Conservation (phyloP, 2,888 invertebrate genomes). For the Ypsolopha scabrella region DNA sequence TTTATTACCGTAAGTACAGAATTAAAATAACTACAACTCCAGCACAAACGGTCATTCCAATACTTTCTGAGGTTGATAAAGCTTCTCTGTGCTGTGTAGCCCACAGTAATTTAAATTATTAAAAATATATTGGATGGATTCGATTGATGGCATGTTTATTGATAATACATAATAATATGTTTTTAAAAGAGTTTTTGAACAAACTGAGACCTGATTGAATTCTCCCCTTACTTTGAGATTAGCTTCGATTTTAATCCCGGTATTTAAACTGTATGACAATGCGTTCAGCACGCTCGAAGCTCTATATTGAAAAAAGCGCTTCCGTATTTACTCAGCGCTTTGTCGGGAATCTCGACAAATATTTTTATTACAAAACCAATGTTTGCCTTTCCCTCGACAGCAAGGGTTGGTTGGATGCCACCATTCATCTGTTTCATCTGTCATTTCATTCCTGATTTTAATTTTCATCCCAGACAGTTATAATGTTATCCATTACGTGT, state of each 20-base stretch:
- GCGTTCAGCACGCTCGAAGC: slow-evolving; percentile 33
- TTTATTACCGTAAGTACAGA: neutral
- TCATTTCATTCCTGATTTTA: slow-evolving; percentile 44
- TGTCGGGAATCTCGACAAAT: slow-evolving; percentile 54
- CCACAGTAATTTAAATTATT: neutral
- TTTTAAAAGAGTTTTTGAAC: neutral
- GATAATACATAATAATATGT: too few species aligned
- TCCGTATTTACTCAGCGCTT: slow-evolving; percentile 32
- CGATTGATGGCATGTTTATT: too few species aligned
- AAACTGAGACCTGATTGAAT: slow-evolving; percentile 21
- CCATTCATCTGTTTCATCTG: slow-evolving; percentile 27
- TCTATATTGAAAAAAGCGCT: slow-evolving; percentile 41
- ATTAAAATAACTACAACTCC: too few species aligned
- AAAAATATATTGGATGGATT: too few species aligned
- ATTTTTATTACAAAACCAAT: slow-evolving; percentile 67
- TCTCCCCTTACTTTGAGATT: slow-evolving; percentile 43
- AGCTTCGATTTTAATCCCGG: slow-evolving; percentile 50
- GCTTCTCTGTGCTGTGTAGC: neutral
- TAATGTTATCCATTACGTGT: too few species aligned
- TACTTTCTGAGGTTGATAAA: neutral
- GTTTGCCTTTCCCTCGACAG: slow-evolving; percentile 58
- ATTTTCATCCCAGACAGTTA: slow-evolving; percentile 14
- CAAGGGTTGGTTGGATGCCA: slow-evolving; percentile 47
- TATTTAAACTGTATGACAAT: slow-evolving; percentile 60
- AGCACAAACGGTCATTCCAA: neutral